Evolutionary conservation across 2,888 invertebrate species (phyloP), one percentile per base, ranked within the genome.

Genomic region (Epinotia bilunana): DNA sequence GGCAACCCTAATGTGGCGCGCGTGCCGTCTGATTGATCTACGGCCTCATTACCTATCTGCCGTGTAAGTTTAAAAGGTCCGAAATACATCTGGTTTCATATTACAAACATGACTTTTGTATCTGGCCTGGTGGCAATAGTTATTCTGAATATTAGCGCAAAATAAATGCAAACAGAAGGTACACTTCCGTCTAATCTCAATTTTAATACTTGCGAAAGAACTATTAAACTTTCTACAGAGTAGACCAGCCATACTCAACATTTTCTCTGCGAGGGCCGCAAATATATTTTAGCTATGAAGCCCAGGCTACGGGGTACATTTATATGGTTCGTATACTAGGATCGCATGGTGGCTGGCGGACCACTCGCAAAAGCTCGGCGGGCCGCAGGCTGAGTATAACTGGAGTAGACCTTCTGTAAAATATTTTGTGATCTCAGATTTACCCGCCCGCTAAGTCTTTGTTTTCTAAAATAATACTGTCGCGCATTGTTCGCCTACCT

Each of bases 11-110:
- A 69, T 58, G 72, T 79, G 76, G 69, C 83, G 86, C 90, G 86
- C 90, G 90, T 89, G 90, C 90, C 88, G 81, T 76, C 77, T 84
- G 85, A 88, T 85, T 86, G 86, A 90, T 90, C 84, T 86, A 83
- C 79, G 78, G 82, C 80, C 84, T 87, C 87, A 87, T 88, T 87
- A 87, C 80, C 78, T 77, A 82, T 67, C 55, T 69, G 60, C 69
- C 46, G 58, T n/a, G 16, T 69, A 68, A 68, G 11, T 68, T 68
- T 57, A 20, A 69, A 69, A 60, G 69, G 69, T 69, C 77, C 78
- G 78, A 82, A 84, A 84, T 85, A 85, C 46, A 58, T 73, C 76
- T 74, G 70, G 79, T 77, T 78, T 77, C 65, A 75, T 79, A 77
- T 77, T 77, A 77, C 77, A 78, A 79, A 79, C 79, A 73, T 61